phyloP scores from a whole-genome alignment of 2,797 vertebrate species.

The Pogoniulus pusillus region DNA sequence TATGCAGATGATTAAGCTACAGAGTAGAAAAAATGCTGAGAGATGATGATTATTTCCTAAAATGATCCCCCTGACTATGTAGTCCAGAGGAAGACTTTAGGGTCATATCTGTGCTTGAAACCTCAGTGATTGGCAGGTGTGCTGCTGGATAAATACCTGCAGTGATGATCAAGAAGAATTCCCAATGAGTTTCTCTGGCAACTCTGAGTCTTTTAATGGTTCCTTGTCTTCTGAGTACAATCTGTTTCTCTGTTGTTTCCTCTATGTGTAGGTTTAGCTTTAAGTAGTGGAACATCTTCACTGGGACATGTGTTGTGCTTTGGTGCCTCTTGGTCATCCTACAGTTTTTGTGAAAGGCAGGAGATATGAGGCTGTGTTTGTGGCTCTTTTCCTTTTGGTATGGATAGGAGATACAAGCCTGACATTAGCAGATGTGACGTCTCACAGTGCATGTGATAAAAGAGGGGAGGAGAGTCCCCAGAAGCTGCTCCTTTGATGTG shows the following conservation, averaged over 20 bases:
- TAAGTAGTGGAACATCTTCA: background rate
- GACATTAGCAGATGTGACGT: background rate
- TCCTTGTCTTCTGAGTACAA: background rate
- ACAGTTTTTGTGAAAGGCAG: background rate
- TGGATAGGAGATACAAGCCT: background rate
- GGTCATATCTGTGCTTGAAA: background rate
- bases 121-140: background rate
- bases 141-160: rapidly evolving
- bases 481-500: background rate
- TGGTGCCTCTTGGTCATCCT: too few species aligned
- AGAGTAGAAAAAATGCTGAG: too few species aligned
- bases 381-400: background rate
- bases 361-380: background rate
- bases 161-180: background rate
- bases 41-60: too few species aligned
- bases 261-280: background rate
- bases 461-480: background rate
- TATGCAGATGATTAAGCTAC: background rate
- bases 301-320: too few species aligned
- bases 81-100: too few species aligned
- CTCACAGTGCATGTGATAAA: background rate
- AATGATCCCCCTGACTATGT: too few species aligned
- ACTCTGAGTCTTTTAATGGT: too few species aligned
- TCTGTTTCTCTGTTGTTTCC: background rate
- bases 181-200: background rate